Evolutionary conservation across 2,888 invertebrate genomes (phyloP).

Genomic region (Drosophila melanosoma): DNA sequence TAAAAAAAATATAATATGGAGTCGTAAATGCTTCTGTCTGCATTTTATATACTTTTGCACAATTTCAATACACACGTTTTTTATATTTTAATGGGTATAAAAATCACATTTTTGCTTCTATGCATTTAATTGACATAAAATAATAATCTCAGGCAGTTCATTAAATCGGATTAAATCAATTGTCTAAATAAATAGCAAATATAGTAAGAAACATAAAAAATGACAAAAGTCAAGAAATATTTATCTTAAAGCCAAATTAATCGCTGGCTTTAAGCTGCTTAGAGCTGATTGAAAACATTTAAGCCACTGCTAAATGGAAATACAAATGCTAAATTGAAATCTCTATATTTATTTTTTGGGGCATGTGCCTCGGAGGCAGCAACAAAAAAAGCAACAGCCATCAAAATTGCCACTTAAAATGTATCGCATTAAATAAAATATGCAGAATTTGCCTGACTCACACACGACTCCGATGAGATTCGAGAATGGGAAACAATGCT

Average conservation of each 20-base stretch:
- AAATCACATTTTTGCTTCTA: background rate
- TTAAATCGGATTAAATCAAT: background rate
- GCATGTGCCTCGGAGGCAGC: background rate
- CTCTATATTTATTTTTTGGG: background rate
- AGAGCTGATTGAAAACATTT: conserved; percentile 34
- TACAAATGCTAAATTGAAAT: conserved; percentile 35
- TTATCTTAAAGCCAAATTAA: background rate
- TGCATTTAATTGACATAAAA: background rate
- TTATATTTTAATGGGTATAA: background rate
- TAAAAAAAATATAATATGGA: too few relatives aligned
- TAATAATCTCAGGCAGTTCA: background rate
- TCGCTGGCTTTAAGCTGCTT: background rate
- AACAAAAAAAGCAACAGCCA: background rate
- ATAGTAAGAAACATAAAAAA: background rate
- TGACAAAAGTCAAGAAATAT: background rate
- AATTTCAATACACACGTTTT: background rate
- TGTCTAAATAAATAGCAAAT: background rate
- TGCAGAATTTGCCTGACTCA: conserved; percentile 69
- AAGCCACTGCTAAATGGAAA: conserved; percentile 58
- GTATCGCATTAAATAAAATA: conserved; percentile 64
- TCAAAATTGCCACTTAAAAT: conserved; percentile 60
- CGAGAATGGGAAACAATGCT: conserved; percentile 47
- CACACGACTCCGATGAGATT: conserved; percentile 39
- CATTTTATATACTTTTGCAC: background rate
- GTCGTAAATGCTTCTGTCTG: background rate